These are phyloP conservation scores for Rosalia funebris DNA, from an alignment of 2,888 invertebrate species.

Conservation along the genomic window DNA sequence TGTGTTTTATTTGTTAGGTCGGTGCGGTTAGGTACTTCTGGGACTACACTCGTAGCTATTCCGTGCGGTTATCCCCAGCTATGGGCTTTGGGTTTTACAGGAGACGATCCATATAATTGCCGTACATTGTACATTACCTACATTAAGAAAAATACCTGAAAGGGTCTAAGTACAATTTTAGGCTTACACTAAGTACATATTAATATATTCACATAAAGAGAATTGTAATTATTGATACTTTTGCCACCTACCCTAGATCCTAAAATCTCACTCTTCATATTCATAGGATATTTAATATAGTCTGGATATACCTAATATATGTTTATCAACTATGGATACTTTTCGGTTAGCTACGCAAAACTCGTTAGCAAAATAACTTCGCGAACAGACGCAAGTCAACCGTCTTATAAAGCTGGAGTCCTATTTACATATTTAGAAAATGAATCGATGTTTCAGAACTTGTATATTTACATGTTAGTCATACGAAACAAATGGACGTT, in stretches of 20 bases:
- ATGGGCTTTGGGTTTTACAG: no score
- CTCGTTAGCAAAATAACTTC: background rate
- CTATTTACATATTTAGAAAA: background rate
- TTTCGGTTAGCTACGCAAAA: background rate
- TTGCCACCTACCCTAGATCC: constrained; percentile 27
- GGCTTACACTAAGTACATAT: constrained; percentile 5
- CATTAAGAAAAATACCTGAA: no score
- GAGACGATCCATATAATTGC: no score
- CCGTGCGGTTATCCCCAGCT: no score
- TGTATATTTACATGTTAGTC: background rate
- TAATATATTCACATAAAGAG: constrained; percentile 1
- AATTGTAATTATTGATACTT: constrained; percentile 22
- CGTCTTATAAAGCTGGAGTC: background rate
- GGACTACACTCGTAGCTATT: no score
- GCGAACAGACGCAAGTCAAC: no score
- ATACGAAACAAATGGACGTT: no score
- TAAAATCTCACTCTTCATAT: constrained; percentile 23
- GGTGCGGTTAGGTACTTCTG: no score
- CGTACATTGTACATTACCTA: no score
- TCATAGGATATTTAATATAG: constrained; percentile 3
- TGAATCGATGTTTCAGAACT: background rate
- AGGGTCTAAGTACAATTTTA: no score
- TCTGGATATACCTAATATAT: constrained; percentile 1
- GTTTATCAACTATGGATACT: background rate
- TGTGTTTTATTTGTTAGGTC: no score